Evolutionary conservation across 2,888 invertebrate species (phyloP), one percentile per base, ranked within the genome.

Genomic region (Chrysodeixis includens): DNA sequence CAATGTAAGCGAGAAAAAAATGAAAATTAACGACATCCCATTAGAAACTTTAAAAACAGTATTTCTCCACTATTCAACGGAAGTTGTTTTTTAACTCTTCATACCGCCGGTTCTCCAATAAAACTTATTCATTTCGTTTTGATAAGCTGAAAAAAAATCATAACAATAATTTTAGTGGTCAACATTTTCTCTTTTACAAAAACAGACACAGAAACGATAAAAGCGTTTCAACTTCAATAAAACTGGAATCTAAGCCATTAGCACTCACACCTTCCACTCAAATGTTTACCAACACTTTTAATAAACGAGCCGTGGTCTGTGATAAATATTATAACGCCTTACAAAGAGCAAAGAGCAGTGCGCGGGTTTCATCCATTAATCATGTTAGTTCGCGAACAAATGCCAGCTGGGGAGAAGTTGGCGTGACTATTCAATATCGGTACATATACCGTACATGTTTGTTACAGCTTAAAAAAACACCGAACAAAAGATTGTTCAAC

Each of bases 371-470:
- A 77, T 73, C 86, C 87, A 91, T 91, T 90, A 90, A 90, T 91
- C 91, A 90, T 87, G 80, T 86, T 88, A 90, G 90, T 90, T 90
- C 76, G 69, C 76, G 83, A 87, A 89, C 88, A 88, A 88, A 88
- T 88, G 84, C 84, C 89, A 86, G 87, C 82, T 88, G 88, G 79
- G 81, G 78, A 62, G 76, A 85, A 86, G 82, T 90, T 89, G 79
- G 83, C 83, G 81, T 82, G 81, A 79, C 77, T 79, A 76, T 80
- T 83, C 83, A 79, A 85, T 85, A 88, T 87, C 81, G 83, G 83
- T 77, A 75, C 73, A 81, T 73, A 76, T 64, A 82, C 75, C 77
- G 61, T 71, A 77, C 59, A 72, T 66, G 30, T 40, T 35, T 12
- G 65, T 5, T 76, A 82, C 78, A 88, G 83, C 35, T 35, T 76